Conservation (phyloP, 1,140 invertebrate genomes). For the Hypothenemus hampei region DNA sequence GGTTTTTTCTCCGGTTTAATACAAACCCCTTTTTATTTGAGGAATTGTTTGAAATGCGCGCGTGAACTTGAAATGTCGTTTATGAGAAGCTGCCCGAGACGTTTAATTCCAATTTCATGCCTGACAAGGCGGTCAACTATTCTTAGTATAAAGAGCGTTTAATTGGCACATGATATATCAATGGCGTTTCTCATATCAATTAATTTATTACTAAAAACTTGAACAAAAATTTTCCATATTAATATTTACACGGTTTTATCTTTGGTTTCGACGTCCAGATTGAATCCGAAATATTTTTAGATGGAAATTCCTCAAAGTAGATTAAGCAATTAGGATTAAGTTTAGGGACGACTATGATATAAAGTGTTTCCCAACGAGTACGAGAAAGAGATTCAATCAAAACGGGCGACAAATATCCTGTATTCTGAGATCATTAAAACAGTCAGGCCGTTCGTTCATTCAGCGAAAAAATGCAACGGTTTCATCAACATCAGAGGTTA, state of each 20-base stretch:
- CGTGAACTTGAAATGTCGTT: conserved; percentile 7
- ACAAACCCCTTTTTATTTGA: no score
- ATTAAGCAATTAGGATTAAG: no score
- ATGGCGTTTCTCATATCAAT: conserved; percentile 3
- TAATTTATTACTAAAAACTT: no score
- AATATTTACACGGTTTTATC: no score
- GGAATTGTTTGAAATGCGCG: no score
- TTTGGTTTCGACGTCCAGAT: no score
- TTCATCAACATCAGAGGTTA: conserved; percentile 26
- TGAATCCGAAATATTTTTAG: no score
- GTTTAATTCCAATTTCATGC: conserved; percentile 8
- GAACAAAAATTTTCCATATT: no score
- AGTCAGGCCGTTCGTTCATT: not conserved
- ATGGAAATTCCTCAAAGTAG: no score
- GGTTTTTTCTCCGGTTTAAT: not conserved
- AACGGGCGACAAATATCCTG: conserved; percentile 23
- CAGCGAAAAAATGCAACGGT: conserved; percentile 17
- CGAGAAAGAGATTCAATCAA: conserved; percentile 7
- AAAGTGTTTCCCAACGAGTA: conserved; percentile 9
- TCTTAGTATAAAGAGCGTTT: not conserved
- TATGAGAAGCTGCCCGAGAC: not conserved
- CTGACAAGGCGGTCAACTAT: conserved; percentile 3
- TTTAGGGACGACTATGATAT: no score
- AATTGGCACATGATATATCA: conserved; percentile 6
- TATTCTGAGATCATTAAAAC: conserved; percentile 23